Evolutionary conservation across 2,797 vertebrate species (phyloP), one percentile per base, ranked within the genome.

Genomic region (Coendou prehensilis): DNA sequence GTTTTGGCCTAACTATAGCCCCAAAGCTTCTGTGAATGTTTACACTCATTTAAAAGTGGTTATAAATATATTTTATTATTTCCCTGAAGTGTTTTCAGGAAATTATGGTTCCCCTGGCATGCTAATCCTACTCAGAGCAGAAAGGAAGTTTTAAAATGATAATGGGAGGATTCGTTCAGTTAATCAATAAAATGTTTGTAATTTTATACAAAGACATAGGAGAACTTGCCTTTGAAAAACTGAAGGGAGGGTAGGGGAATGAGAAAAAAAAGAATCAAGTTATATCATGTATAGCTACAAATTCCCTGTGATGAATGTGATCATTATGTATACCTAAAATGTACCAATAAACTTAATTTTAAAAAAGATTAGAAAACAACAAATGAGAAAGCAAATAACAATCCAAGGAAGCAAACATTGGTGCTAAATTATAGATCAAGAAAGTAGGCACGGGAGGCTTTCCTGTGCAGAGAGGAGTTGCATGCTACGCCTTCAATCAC

Each of bases 21-120:
- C 54, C 26, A 80, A 93, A 90, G 56, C 41, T 93, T 89, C 82
- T 89, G 56, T 92, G 63, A 92, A 75, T 41, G 67, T 79, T 86
- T 91, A 57, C 63, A 57, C 41, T 89, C 87, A 93, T 45, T 94
- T 83, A 8, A 67, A 94, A 95, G 87, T 96, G 57, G 61, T 95
- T 89, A 84, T 59, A 64, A 92, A 71, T 67, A 56, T 4, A 82
- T 91, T 91, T 95, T 86, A 82, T 47, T 93, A 84, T 91, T 95
- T 93, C 22, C 79, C 52, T 95, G 75, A 89, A 95, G 86, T 91
- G 63, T 50, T 64, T 79, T 87, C 59, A 56, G 61, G 57, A 94
- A 92, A 30, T 90, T 86, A 87, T 54, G 28, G 30, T 80, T 86
- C 85, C 82, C 47, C 41, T 86, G 47, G 26, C 18, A 73, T 64